These are phyloP conservation scores for Bujurquina vittata DNA, from an alignment of 2,113 vertebrate species.

Conservation along the genomic window DNA sequence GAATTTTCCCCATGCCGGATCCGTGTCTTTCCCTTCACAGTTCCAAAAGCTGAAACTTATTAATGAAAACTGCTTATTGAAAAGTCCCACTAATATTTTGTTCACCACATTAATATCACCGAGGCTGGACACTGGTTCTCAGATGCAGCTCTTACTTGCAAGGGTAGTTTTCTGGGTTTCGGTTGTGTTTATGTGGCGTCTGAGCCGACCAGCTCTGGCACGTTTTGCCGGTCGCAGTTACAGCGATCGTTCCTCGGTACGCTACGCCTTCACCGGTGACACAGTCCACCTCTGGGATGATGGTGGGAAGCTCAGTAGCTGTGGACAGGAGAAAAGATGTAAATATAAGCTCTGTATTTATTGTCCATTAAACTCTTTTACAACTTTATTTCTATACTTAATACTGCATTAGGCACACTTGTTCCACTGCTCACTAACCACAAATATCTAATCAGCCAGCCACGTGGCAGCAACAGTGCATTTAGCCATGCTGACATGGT, in stretches of 20 bases:
- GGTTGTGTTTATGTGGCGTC: slow-evolving; percentile 87
- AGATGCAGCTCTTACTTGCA: slow-evolving; percentile 87
- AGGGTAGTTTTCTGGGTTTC: slow-evolving; percentile 90
- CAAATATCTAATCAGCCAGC: no score
- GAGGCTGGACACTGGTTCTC: neutral
- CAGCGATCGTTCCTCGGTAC: slow-evolving; percentile 84
- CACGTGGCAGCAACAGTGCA: no score
- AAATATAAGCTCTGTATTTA: neutral
- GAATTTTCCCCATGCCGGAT: no score
- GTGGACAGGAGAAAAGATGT: neutral
- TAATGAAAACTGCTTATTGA: neutral
- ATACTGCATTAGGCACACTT: no score
- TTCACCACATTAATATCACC: rapidly evolving
- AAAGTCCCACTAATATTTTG: neutral
- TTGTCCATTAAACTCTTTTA: neutral
- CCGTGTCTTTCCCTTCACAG: neutral
- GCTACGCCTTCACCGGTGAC: slow-evolving; percentile 82
- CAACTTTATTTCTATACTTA: neutral
- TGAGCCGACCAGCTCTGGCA: slow-evolving; percentile 91
- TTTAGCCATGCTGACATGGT: no score
- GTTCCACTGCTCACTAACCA: no score
- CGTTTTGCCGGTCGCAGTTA: slow-evolving; percentile 84
- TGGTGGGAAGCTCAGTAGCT: slow-evolving; percentile 84
- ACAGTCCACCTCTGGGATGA: slow-evolving; percentile 84
- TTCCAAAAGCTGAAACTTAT: neutral